Evolutionary conservation across 2,797 vertebrate species (phyloP).

Genomic region (Hypotaenidia okinawae): DNA sequence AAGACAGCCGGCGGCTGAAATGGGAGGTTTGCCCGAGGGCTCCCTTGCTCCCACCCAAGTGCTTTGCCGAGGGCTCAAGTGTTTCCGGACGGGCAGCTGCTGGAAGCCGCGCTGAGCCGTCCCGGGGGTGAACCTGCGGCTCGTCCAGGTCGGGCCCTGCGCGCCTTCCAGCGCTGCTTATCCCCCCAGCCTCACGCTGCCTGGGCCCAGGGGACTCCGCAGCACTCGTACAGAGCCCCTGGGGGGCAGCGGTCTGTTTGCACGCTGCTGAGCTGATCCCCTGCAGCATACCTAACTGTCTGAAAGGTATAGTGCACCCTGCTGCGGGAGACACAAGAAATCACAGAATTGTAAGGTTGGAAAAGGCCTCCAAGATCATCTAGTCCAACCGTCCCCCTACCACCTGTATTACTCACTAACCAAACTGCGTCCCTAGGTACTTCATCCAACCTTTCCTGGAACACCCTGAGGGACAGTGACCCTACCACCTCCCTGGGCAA

Average conservation of each 20-base stretch:
- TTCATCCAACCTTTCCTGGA: too few relatives aligned
- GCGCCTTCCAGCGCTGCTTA: fast-evolving
- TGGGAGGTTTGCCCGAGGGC: fast-evolving
- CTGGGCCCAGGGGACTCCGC: fast-evolving
- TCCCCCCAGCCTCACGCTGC: too few relatives aligned
- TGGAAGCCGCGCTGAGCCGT: fast-evolving
- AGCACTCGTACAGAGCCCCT: fast-evolving
- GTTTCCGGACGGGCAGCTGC: too few relatives aligned
- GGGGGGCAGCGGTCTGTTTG: fast-evolving
- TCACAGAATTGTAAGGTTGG: too few relatives aligned
- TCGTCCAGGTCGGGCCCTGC: fast-evolving
- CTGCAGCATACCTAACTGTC: fast-evolving
- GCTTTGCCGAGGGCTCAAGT: fast-evolving
- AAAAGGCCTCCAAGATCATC: too few relatives aligned
- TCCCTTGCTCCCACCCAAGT: fast-evolving
- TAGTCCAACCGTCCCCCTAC: too few relatives aligned
- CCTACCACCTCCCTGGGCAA: too few relatives aligned
- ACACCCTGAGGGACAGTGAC: too few relatives aligned
- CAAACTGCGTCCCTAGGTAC: too few relatives aligned
- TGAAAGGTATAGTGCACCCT: background rate
- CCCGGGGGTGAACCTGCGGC: fast-evolving
- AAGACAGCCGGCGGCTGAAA: fast-evolving
- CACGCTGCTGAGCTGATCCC: background rate
- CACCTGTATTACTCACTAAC: too few relatives aligned
- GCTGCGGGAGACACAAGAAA: background rate